Conservation (phyloP, 2,888 invertebrate genomes). For the Diploptera punctata region DNA sequence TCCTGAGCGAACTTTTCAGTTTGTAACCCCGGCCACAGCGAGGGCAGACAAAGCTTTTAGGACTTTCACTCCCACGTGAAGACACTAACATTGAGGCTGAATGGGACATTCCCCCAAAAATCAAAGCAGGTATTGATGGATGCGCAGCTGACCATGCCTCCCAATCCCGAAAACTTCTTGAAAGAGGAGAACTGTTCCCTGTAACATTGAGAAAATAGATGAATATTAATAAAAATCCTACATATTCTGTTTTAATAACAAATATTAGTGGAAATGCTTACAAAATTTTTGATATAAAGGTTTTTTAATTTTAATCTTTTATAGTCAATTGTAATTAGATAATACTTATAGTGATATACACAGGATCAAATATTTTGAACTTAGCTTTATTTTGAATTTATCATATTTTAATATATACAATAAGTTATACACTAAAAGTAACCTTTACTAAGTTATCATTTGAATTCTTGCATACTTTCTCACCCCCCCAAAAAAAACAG, state of each 20-base stretch:
- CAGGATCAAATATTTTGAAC: too few species aligned
- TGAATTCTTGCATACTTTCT: too few species aligned
- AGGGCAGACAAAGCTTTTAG: conserved; percentile 60
- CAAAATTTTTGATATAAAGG: too few species aligned
- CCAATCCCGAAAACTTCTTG: conserved; percentile 42
- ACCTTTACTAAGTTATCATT: too few species aligned
- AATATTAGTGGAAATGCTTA: background rate
- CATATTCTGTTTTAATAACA: too few species aligned
- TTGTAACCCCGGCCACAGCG: conserved; percentile 87
- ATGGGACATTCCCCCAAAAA: conserved; percentile 32
- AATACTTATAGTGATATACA: too few species aligned
- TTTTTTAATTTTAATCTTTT: too few species aligned
- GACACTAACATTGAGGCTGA: conserved; percentile 15
- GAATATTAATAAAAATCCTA: background rate
- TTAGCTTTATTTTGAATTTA: too few species aligned
- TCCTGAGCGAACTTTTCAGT: conserved; percentile 82
- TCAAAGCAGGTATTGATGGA: conserved; percentile 45
- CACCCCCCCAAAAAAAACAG: too few species aligned
- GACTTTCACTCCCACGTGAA: background rate
- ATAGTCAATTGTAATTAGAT: too few species aligned
- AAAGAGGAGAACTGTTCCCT: conserved; percentile 11
- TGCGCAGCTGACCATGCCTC: conserved; percentile 48
- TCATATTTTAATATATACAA: too few species aligned
- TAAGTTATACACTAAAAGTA: too few species aligned
- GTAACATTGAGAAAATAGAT: conserved; percentile 8